A percentile compares a stretch with the other conserved stretches of the same genome.
Conservation (phyloP, 2,797 vertebrate species). For the Danio jaintianensis region DNA sequence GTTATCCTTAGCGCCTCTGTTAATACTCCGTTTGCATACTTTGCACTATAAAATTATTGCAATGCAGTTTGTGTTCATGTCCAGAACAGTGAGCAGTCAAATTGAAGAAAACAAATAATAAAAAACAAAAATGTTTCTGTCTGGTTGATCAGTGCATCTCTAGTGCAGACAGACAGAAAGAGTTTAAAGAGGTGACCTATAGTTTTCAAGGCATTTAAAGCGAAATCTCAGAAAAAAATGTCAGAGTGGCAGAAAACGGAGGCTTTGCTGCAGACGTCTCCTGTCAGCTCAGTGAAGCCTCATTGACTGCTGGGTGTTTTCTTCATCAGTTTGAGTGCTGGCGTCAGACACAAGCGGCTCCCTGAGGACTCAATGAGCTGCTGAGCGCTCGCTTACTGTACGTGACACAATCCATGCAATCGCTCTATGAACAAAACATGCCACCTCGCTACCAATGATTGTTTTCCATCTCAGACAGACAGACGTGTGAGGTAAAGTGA, state of each 20-base stretch:
- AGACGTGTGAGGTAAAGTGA: not conserved
- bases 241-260: not conserved
- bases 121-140: too few species aligned
- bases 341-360: constrained; percentile 18
- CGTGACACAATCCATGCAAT: constrained; percentile 9
- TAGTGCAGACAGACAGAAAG: not conserved
- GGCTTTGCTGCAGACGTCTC: constrained; percentile 10
- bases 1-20: too few species aligned
- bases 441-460: not conserved
- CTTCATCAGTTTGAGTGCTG: constrained; percentile 55
- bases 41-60: too few species aligned
- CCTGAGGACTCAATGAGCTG: constrained; percentile 43
- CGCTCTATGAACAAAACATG: not conserved
- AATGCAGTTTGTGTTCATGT: too few species aligned
- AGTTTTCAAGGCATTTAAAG: constrained; percentile 5
- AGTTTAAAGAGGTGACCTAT: not conserved
- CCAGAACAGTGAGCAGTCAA: too few species aligned
- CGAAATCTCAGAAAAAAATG: constrained; percentile 1
- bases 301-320: constrained; percentile 42
- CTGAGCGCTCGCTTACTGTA: constrained; percentile 30
- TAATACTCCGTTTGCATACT: too few species aligned
- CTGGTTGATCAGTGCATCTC: too few species aligned
- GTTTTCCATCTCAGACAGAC: not conserved
- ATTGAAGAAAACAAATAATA: too few species aligned
- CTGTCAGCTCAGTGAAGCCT: constrained; percentile 37